Conservation (phyloP, 2,113 vertebrate genomes). For the Chlorocebus sabaeus region DNA sequence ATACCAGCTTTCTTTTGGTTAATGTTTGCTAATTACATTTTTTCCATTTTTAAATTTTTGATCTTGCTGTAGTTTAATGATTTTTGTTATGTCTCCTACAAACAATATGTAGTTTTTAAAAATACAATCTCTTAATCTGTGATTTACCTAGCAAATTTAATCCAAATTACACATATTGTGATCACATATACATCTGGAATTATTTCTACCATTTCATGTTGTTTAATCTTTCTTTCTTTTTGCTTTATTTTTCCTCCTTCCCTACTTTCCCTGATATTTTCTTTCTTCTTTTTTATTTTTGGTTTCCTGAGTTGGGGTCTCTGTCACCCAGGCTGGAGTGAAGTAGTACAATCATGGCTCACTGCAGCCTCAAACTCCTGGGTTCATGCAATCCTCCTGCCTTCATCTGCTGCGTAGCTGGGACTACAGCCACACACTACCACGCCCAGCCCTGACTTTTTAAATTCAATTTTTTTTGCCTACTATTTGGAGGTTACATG, state of each 20-base stretch:
- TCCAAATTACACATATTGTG: background rate
- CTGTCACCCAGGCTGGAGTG: background rate
- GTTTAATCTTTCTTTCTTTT: background rate
- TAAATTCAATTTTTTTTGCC: too few species aligned
- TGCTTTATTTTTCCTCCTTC: background rate
- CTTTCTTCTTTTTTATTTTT: background rate
- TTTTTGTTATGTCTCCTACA: background rate
- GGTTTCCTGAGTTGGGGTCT: background rate
- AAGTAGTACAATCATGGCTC: background rate
- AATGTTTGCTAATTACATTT: background rate
- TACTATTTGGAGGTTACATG: too few species aligned
- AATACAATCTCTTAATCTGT: background rate
- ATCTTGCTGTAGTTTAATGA: background rate
- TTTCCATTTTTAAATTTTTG: background rate
- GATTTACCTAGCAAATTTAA: background rate
- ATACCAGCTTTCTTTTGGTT: background rate
- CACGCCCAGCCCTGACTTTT: too few species aligned
- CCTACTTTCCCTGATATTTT: background rate
- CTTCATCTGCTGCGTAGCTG: background rate
- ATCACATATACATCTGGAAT: background rate
- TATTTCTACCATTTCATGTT: background rate
- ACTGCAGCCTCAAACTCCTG: background rate
- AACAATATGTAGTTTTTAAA: background rate
- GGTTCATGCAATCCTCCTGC: background rate
- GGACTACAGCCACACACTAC: too few species aligned